Evolutionary conservation across 2,113 vertebrate genomes (phyloP).

Genomic region (Elaphurus davidianus): DNA sequence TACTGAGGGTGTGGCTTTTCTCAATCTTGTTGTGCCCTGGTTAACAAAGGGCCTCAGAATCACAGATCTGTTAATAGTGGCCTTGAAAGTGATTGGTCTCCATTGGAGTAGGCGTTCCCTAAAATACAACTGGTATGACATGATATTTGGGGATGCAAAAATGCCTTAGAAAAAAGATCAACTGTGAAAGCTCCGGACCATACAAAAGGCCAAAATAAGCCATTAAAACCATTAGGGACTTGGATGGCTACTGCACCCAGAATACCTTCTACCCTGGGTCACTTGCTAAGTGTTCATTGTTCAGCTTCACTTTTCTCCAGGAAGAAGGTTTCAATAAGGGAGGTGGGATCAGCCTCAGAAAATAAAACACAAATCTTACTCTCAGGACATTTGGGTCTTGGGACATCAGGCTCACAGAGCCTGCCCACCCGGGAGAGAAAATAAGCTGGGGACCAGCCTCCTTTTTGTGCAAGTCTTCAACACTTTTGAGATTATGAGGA

Average conservation of each 20-base stretch:
- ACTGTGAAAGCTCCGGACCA: not conserved
- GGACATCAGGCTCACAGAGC: not conserved
- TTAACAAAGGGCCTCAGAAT: not conserved
- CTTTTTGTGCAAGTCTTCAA: not conserved
- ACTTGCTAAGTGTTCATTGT: too few species aligned
- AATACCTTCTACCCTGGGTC: not conserved
- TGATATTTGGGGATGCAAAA: not conserved
- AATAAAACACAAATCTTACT: not conserved
- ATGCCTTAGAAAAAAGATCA: not conserved
- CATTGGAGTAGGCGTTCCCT: accelerated
- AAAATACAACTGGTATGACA: not conserved
- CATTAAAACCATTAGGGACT: not conserved
- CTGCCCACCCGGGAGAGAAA: not conserved
- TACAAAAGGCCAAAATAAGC: not conserved
- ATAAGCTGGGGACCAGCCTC: not conserved
- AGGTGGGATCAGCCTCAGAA: not conserved
- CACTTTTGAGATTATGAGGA: not conserved
- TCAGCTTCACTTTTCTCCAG: not conserved
- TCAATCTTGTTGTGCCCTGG: accelerated
- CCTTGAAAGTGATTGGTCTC: not conserved
- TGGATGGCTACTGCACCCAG: not conserved
- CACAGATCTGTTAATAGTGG: not conserved
- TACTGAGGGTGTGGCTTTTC: not conserved
- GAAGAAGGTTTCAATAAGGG: not conserved
- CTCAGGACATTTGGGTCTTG: not conserved